Conservation (phyloP, 2,797 vertebrate species). For the Urophycis tenuis region DNA sequence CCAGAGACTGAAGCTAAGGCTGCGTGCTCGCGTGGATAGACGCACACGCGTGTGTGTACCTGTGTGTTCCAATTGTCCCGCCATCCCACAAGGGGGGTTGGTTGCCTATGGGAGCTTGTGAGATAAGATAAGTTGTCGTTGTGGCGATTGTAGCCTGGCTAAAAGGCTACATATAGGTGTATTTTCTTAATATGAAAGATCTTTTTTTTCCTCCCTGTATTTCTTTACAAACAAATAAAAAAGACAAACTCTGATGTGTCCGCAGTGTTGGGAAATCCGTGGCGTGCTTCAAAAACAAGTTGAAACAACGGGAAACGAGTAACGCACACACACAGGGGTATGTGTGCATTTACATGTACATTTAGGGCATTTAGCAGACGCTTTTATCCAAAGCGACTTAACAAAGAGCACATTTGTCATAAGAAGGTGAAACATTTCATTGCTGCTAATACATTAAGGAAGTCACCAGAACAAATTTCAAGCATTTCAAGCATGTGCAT, state of each 20-base stretch:
- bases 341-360: too few species aligned
- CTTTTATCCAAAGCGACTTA: too few species aligned
- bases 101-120: background rate
- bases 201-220: constrained; percentile 44
- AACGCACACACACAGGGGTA: too few species aligned
- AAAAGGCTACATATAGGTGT: constrained; percentile 17
- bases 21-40: constrained; percentile 12
- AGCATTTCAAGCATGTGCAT: too few species aligned
- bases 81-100: background rate
- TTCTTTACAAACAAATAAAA: constrained; percentile 46
- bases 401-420: too few species aligned
- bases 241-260: constrained; percentile 14
- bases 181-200: constrained; percentile 42
- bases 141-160: constrained; percentile 9
- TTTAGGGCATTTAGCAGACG: too few species aligned
- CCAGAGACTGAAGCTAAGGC: constrained; percentile 18
- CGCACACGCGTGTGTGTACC: too few species aligned
- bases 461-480: too few species aligned
- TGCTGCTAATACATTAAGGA: too few species aligned
- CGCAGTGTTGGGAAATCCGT: constrained; percentile 22
- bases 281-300: background rate
- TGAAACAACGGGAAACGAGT: background rate
- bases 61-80: constrained; percentile 5
- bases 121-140: background rate
- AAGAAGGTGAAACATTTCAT: too few species aligned